These are phyloP conservation scores for Phorcus lineatus DNA, from an alignment of 2,888 invertebrate species.

Conservation along the genomic window DNA sequence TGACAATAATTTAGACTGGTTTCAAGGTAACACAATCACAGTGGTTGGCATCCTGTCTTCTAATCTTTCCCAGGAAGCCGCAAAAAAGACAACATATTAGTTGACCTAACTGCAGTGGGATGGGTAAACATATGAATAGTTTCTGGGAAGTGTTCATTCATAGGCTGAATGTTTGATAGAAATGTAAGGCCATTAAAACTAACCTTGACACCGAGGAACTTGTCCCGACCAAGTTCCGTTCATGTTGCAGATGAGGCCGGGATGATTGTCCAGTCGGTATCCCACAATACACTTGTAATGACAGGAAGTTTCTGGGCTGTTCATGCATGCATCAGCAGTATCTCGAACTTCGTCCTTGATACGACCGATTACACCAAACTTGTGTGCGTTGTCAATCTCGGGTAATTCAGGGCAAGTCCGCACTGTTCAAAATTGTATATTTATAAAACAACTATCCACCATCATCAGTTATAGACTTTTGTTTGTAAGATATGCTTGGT, in stretches of 20 bases:
- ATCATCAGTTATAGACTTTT: too few relatives aligned
- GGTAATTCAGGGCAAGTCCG: slow-evolving; percentile 42
- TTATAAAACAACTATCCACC: too few relatives aligned
- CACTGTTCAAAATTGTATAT: slow-evolving; percentile 17
- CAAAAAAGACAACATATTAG: too few relatives aligned
- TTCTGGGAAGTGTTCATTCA: too few relatives aligned
- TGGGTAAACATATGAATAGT: too few relatives aligned
- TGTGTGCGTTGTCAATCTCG: slow-evolving; percentile 42
- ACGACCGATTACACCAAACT: slow-evolving; percentile 48
- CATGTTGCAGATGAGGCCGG: slow-evolving; percentile 51
- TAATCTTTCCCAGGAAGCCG: too few relatives aligned
- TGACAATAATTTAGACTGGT: too few relatives aligned
- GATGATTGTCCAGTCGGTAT: slow-evolving; percentile 47
- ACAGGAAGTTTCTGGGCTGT: slow-evolving; percentile 45
- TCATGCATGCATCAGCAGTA: slow-evolving; percentile 44
- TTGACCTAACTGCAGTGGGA: too few relatives aligned
- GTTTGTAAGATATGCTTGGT: too few relatives aligned
- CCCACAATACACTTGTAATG: slow-evolving; percentile 48
- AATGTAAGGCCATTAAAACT: background rate
- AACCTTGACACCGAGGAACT: slow-evolving; percentile 51
- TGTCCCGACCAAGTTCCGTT: slow-evolving; percentile 54
- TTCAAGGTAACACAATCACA: too few relatives aligned
- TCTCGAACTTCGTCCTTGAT: slow-evolving; percentile 46
- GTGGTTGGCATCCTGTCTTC: too few relatives aligned
- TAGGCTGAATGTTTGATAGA: too few relatives aligned